Evolutionary conservation across 2,888 invertebrate species (phyloP).

Genomic region (Pollenia griseotomentosa): DNA sequence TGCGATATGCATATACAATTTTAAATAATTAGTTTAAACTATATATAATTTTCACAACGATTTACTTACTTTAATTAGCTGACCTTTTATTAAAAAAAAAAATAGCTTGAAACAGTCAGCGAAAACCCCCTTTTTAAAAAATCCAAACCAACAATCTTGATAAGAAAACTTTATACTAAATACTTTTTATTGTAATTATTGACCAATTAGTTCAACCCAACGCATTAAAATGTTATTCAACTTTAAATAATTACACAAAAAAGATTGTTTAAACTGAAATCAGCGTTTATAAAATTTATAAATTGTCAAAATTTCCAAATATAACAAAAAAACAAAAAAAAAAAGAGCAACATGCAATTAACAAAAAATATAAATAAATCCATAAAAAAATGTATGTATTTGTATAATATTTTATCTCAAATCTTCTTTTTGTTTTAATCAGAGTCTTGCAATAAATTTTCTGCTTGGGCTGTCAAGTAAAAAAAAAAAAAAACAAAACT

Average conservation of each 20-base stretch:
- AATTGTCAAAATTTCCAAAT: slow-evolving; percentile 17
- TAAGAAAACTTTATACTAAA: slow-evolving; percentile 31
- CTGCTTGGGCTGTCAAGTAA: slow-evolving; percentile 2
- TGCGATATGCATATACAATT: no score
- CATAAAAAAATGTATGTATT: not conserved
- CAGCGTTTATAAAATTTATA: slow-evolving; percentile 26
- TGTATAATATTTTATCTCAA: slow-evolving; percentile 13
- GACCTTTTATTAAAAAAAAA: not conserved
- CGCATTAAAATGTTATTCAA: slow-evolving; percentile 71
- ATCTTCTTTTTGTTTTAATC: slow-evolving; percentile 2
- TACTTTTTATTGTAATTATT: slow-evolving; percentile 61
- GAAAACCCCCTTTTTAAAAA: not conserved
- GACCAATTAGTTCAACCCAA: slow-evolving; percentile 66
- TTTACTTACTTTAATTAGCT: not conserved
- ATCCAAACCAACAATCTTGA: not conserved
- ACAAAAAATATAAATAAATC: slow-evolving; percentile 15
- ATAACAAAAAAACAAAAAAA: not conserved
- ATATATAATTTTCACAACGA: not conserved
- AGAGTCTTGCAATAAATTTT: slow-evolving; percentile 36
- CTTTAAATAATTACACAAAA: slow-evolving; percentile 45
- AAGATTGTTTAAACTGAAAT: slow-evolving; percentile 12
- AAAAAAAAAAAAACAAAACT: not conserved
- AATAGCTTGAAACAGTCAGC: not conserved
- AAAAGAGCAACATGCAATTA: slow-evolving; percentile 1
- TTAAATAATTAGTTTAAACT: no score